phyloP scores from a whole-genome alignment of 2,113 vertebrate species.

The Kobus ellipsiprymnus region DNA sequence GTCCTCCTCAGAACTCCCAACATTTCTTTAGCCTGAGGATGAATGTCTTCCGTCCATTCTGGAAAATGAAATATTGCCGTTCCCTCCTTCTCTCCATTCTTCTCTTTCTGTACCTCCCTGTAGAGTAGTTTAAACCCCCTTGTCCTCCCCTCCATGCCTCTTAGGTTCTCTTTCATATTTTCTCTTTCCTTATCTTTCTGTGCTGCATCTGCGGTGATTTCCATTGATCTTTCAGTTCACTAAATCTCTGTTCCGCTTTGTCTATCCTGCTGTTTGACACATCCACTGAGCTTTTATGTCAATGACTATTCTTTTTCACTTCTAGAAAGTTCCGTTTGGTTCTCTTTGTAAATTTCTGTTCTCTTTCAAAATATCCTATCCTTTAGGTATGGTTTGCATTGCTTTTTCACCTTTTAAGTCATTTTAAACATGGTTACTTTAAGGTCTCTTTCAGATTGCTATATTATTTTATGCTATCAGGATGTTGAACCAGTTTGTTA shows the following conservation, averaged over 20 bases:
- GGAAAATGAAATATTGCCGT: not conserved
- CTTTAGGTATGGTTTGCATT: not conserved
- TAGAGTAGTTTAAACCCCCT: not conserved
- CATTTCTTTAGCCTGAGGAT: not conserved
- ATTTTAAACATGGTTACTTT: not conserved
- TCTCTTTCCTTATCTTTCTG: not conserved
- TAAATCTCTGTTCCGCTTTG: slow-evolving; percentile 17
- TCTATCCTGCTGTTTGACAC: not conserved
- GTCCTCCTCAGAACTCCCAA: not conserved
- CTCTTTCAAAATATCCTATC: slow-evolving; percentile 17
- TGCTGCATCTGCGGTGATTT: not conserved
- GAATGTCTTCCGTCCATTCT: not conserved
- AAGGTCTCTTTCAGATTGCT: not conserved
- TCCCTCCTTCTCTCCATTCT: not conserved
- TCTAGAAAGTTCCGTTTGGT: not conserved
- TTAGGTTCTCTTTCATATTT: not conserved
- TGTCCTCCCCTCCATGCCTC: not conserved
- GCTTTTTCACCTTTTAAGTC: not conserved
- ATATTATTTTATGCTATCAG: not conserved
- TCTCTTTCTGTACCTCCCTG: not conserved
- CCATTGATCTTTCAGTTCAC: slow-evolving; percentile 16
- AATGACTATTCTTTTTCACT: not conserved
- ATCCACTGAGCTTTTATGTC: not conserved
- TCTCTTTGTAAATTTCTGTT: not conserved
- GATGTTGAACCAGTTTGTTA: slow-evolving; percentile 10